phyloP scores from a whole-genome alignment of 2,113 vertebrate genomes.

The Percopsis transmontana region DNA sequence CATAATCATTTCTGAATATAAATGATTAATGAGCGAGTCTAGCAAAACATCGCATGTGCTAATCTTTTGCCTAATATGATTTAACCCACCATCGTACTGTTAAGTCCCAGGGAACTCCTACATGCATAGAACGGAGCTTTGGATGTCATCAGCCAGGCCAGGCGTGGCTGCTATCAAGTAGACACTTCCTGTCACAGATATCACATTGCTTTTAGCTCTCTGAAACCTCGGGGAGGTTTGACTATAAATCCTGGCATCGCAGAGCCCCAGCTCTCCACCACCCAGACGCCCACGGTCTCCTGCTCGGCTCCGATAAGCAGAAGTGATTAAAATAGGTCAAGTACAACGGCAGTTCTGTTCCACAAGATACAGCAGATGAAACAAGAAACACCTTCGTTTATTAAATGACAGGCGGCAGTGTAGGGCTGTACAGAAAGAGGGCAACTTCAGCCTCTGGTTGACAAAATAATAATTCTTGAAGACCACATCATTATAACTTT shows the following conservation, averaged over 20 bases:
- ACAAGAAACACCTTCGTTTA: neutral
- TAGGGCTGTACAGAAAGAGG: too few relatives aligned
- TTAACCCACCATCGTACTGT: neutral
- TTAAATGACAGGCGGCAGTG: too few relatives aligned
- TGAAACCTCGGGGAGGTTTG: conserved; percentile 17
- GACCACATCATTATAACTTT: too few relatives aligned
- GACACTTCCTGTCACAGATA: neutral
- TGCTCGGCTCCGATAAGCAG: conserved; percentile 7
- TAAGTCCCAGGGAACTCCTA: neutral
- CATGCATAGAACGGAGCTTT: neutral
- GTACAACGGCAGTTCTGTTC: neutral
- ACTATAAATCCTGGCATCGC: neutral
- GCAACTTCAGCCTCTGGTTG: too few relatives aligned
- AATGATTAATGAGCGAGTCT: conserved; percentile 22
- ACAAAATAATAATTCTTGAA: too few relatives aligned
- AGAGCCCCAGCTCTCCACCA: too few relatives aligned
- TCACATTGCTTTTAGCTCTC: neutral
- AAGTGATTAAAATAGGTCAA: neutral
- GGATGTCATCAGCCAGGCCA: neutral
- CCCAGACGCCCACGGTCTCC: neutral
- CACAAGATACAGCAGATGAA: neutral
- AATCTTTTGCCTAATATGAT: neutral
- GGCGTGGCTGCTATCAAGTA: neutral
- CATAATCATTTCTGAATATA: conserved; percentile 11
- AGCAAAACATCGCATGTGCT: conserved; percentile 12